Evolutionary conservation across 1,140 invertebrate species (phyloP).

Genomic region (Drosophila nasuta): DNA sequence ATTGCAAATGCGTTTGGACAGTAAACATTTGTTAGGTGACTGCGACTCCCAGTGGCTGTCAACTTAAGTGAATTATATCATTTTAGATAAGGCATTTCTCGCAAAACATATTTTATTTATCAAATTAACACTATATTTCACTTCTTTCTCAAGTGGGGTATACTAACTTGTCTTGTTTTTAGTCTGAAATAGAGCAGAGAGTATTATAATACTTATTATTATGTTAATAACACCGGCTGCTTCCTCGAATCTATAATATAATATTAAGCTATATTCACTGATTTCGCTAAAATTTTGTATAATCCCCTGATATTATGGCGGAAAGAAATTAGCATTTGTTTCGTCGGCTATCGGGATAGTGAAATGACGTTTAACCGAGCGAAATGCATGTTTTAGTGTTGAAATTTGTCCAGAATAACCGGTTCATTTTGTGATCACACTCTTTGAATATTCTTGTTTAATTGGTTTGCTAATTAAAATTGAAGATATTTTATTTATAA

Average conservation of each 20-base stretch:
- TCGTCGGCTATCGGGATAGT: conserved; percentile 19
- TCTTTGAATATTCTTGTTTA: conserved; percentile 48
- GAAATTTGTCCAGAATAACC: conserved; percentile 38
- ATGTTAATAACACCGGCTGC: too few relatives aligned
- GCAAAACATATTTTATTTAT: conserved; percentile 11
- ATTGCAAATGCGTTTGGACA: conserved; percentile 39
- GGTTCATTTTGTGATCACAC: conserved; percentile 37
- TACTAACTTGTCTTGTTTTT: background rate
- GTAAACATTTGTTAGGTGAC: conserved; percentile 16
- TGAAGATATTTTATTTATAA: conserved; percentile 41
- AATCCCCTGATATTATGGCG: background rate
- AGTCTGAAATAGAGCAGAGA: too few relatives aligned
- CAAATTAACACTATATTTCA: background rate
- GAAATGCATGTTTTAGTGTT: conserved; percentile 19
- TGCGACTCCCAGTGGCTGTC: background rate
- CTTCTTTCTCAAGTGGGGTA: background rate
- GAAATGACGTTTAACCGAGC: conserved; percentile 9
- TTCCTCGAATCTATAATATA: too few relatives aligned
- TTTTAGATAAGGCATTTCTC: conserved; percentile 10
- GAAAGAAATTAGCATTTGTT: background rate
- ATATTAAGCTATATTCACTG: background rate
- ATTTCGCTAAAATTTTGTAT: background rate
- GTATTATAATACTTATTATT: too few relatives aligned
- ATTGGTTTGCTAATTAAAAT: conserved; percentile 40
- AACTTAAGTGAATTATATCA: conserved; percentile 37